Evolutionary conservation across 2,113 vertebrate genomes (phyloP).

Genomic region (Ovis aries): ARS-UI_Ramb_v3.0 NC_056059.1:29350001-29350500

Average conservation of each 20-base stretch:
- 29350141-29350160: conserved; percentile 2
- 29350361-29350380: not conserved
- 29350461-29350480: not conserved
- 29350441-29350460: not conserved
- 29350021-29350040: no score
- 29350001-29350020: no score
- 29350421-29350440: not conserved
- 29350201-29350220: not conserved
- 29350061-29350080: no score
- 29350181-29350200: not conserved
- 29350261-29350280: not conserved
- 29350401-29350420: not conserved
- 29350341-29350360: not conserved
- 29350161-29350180: not conserved
- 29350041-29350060: no score
- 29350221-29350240: not conserved
- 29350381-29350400: not conserved
- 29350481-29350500: not conserved
- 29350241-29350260: not conserved
- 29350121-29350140: not conserved
- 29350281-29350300: not conserved
- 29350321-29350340: not conserved
- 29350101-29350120: no score
- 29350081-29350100: no score
- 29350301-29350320: not conserved